Evolutionary conservation across 2,113 vertebrate species (phyloP).

Genomic region (Garra rufa): DNA sequence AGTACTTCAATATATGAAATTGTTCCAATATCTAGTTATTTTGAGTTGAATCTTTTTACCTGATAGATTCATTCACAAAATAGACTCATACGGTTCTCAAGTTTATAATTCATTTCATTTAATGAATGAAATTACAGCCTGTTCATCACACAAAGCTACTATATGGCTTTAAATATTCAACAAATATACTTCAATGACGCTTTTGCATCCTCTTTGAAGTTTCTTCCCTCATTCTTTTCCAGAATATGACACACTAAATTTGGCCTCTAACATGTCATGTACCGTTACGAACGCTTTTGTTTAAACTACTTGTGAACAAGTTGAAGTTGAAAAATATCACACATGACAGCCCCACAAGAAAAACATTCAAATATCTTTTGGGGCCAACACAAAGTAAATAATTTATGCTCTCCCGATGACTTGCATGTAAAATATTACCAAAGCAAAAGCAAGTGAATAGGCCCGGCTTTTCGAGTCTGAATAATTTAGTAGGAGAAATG

Average conservation of each 20-base stretch:
- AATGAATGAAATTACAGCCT: neutral
- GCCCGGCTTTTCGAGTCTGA: slow-evolving; percentile 63
- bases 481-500: slow-evolving; percentile 75
- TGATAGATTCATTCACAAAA: neutral
- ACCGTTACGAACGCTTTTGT: neutral
- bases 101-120: neutral
- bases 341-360: slow-evolving; percentile 9
- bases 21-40: too few relatives aligned
- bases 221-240: neutral
- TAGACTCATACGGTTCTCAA: neutral
- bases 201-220: neutral
- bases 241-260: neutral
- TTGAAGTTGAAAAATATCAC: slow-evolving; percentile 36
- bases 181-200: neutral
- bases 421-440: slow-evolving; percentile 71
- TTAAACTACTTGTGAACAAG: slow-evolving; percentile 58
- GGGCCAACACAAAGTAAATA: slow-evolving; percentile 12
- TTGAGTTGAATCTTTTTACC: neutral
- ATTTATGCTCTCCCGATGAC: slow-evolving; percentile 30
- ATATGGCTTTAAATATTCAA: neutral
- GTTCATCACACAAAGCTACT: neutral
- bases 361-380: neutral
- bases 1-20: too few relatives aligned
- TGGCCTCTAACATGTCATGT: neutral
- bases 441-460: slow-evolving; percentile 70